Conservation (phyloP, 1,140 invertebrate species). For the Gonatopus flavifemur region DNA sequence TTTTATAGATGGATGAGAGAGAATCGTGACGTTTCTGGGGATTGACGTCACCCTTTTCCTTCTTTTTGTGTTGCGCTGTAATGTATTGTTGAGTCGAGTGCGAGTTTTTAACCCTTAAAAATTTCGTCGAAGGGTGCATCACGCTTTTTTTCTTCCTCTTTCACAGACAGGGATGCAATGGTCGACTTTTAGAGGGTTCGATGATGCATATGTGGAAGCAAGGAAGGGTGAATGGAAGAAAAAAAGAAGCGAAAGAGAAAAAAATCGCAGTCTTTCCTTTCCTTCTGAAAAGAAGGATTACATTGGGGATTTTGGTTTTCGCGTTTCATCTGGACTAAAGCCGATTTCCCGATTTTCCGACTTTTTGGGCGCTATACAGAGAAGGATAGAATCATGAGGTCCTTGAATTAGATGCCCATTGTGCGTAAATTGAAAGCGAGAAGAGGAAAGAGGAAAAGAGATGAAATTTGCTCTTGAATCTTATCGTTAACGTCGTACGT, state of each 20-base stretch:
- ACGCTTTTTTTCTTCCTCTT: slow-evolving; percentile 31
- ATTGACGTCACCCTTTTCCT: slow-evolving; percentile 24
- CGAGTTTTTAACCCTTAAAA: slow-evolving; percentile 59
- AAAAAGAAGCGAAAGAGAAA: slow-evolving; percentile 21
- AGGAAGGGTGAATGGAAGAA: slow-evolving; percentile 13
- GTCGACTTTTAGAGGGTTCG: slow-evolving; percentile 29
- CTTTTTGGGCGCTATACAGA: slow-evolving; percentile 35
- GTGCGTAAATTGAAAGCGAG: too few species aligned
- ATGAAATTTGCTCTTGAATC: too few species aligned
- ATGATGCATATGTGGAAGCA: slow-evolving; percentile 26
- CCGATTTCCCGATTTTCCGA: slow-evolving; percentile 57
- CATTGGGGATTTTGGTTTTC: slow-evolving; percentile 59
- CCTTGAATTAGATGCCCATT: slow-evolving; percentile 53
- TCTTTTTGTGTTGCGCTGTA: slow-evolving; percentile 22
- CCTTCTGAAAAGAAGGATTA: slow-evolving; percentile 57
- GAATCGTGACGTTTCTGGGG: slow-evolving; percentile 20
- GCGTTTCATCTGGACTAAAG: slow-evolving; percentile 51
- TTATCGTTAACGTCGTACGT: too few species aligned
- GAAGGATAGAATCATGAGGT: too few species aligned
- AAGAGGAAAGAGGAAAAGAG: slow-evolving; percentile 19
- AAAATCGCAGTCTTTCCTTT: slow-evolving; percentile 39
- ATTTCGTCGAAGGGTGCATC: slow-evolving; percentile 42
- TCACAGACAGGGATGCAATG: slow-evolving; percentile 32
- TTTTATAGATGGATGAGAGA: too few species aligned
- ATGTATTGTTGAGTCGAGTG: slow-evolving; percentile 55